These are phyloP conservation scores for Oreonectes daqikongensis DNA, from an alignment of 2,797 vertebrate genomes.

Conservation along the genomic window DNA sequence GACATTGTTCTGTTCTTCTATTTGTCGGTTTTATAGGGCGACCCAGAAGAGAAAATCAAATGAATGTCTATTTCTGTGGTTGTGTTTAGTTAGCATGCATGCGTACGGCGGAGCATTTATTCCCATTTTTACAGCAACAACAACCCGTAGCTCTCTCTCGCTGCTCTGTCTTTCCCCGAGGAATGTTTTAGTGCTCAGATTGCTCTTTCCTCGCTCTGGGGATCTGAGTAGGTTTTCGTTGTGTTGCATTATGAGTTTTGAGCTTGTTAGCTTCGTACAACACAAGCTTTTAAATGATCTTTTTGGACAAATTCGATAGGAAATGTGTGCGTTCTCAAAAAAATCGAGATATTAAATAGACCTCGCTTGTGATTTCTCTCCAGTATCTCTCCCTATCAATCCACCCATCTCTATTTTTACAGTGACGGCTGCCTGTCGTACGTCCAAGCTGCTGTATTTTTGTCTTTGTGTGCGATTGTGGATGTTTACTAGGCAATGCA, in stretches of 20 bases:
- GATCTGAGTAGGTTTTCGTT: background rate
- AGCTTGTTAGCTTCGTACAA: background rate
- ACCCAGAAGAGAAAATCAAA: background rate
- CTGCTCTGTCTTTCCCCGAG: background rate
- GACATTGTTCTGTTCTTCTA: constrained; percentile 11
- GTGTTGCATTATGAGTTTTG: background rate
- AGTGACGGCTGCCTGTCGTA: background rate
- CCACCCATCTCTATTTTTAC: background rate
- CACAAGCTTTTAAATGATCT: background rate
- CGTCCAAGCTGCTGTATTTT: background rate
- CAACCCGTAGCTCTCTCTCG: background rate
- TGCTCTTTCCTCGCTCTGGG: background rate
- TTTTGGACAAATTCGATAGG: background rate
- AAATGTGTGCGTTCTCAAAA: background rate
- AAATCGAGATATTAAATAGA: background rate
- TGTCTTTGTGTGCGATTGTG: background rate
- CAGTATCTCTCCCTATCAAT: background rate
- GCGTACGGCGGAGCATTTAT: background rate
- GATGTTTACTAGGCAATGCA: constrained; percentile 26
- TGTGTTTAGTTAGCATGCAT: constrained; percentile 15
- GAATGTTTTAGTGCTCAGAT: background rate
- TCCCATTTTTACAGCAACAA: background rate
- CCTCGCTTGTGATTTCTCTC: background rate
- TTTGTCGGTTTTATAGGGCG: background rate
- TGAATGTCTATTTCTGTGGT: background rate